Base-by-base conservation (phyloP, 2,888 invertebrate genomes). In the Brachycybe producta region DNA sequence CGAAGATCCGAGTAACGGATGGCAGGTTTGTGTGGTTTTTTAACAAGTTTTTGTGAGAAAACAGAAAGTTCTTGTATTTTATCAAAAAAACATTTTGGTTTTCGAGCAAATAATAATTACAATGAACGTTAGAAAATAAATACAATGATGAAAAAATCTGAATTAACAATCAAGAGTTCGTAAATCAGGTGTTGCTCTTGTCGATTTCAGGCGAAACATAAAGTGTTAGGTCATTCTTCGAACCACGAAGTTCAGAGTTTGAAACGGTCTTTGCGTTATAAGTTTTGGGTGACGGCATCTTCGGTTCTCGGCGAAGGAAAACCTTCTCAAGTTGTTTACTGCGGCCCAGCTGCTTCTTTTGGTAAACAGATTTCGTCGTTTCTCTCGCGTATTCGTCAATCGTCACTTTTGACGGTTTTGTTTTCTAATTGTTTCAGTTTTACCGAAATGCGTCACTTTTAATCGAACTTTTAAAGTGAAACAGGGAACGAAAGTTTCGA, bases 291-390 rank as follows among this genome's bases (percentile, higher is more conserved):
- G 5, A 61, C 64, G 4, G 67, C 68, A 8, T 63, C 60, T 40
- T 68, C 67, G 1, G 57, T 60, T 26, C 62, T 65, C 51, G 68
- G 68, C 1, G 66, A 66, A 52, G 67, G 68, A 7, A 58, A 61
- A 47, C 57, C 59, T 42, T 67, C 66, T 21, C 38, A 52, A n/a
- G 27, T 32, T 19, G 28, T 49, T 7, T 47, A 45, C 34, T 40
- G 36, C 21, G 53, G 50, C 32, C 39, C 53, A 26, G 45, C 47
- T 19, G 11, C 47, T 24, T 38, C 47, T 13, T 39, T 47, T 39
- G 43, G 44, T 36, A 28, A 38, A 15, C 17, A 43, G 28, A 3
- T 30, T n/a, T 34, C 21, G 35, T 24, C 28, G 17, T 35, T 35
- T 32, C 17, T 32, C 7, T 19, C 7, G n/a, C 32, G n/a, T 30